Base-by-base conservation (phyloP, 2,797 vertebrate genomes). In the Sebastes oblongus region DNA sequence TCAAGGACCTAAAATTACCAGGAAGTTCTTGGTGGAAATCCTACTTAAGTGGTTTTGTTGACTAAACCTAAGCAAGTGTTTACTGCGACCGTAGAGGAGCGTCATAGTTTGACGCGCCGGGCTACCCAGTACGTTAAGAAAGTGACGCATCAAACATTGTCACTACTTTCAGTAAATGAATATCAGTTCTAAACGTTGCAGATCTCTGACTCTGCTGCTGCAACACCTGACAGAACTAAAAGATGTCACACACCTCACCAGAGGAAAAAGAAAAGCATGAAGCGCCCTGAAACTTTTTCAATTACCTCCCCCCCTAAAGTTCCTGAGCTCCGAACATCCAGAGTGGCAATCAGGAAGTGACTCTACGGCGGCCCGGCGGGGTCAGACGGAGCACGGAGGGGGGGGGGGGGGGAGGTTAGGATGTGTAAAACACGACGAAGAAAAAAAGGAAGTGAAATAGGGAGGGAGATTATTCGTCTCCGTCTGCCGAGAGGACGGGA, bases 281-380 rank as follows among this genome's bases (percentile, higher is more conserved):
- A 69, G 71, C 72, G 18, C 55, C 79, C 34, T 25, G 8, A 84
- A 92, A 86, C 86, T 90, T 90, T 91, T 91, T 88, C 88, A 85
- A 89, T 92, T 89, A 85, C 70, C 86, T 32, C 34, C 69, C 50
- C 13, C 13, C 36, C 27, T 8, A 2, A 88, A 84, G 77, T 87
- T 89, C 78, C 76, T 14, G 72, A 76, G 87, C 59, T 76, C 39
- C n/a, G 71, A 67, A 80, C 71, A 83, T 77, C 73, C 78, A 80
- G 88, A 86, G 86, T 78, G 81, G 85, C 85, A 88, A 91, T 91
- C 90, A 89, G 86, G 73, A 81, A 84, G 84, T 71, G 86, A 81
- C 79, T 82, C 36, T 83, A 84, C 62, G 83, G 78, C 22, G 27
- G 85, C 86, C 85, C 46, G 61, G 85, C 16, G 46, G 82, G 89